phyloP scores from a whole-genome alignment of 2,888 invertebrate species.

The Ormyrus nitidulus region DNA sequence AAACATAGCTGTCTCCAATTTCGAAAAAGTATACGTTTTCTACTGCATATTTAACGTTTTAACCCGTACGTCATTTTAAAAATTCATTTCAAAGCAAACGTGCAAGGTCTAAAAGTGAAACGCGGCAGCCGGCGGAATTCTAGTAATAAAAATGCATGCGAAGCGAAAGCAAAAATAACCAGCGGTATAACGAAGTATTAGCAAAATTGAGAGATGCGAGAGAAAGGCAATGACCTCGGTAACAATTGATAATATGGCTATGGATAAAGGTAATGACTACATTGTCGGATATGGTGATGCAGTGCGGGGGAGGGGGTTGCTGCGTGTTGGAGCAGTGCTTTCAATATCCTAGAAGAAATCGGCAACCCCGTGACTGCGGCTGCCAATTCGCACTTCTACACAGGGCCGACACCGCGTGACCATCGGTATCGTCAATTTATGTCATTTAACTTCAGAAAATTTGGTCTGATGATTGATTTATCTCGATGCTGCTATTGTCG shows the following conservation, averaged over 20 bases:
- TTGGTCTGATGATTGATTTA: conserved; percentile 38
- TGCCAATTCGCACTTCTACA: conserved; percentile 93
- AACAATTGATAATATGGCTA: conserved; percentile 40
- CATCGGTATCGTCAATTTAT: conserved; percentile 69
- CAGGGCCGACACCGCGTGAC: conserved; percentile 84
- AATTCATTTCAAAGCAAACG: background rate
- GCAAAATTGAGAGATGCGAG: conserved; percentile 2
- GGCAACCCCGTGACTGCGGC: conserved; percentile 89
- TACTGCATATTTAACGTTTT: too few species aligned
- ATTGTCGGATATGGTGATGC: conserved; percentile 74
- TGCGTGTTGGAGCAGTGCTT: conserved; percentile 93
- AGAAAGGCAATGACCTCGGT: background rate
- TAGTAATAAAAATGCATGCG: background rate
- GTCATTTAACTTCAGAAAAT: conserved; percentile 13
- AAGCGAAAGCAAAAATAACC: background rate
- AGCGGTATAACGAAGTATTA: too few species aligned
- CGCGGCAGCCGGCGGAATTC: background rate
- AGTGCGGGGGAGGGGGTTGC: conserved; percentile 85
- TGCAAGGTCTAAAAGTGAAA: background rate
- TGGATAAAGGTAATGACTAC: conserved; percentile 70
- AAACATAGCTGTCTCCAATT: background rate
- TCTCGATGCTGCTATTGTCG: conserved; percentile 13
- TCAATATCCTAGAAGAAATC: conserved; percentile 87
- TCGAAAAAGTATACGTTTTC: background rate
- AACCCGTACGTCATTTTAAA: too few species aligned